Evolutionary conservation across 2,113 vertebrate species (phyloP).

Genomic region (Cyphotilapia sp.): DNA sequence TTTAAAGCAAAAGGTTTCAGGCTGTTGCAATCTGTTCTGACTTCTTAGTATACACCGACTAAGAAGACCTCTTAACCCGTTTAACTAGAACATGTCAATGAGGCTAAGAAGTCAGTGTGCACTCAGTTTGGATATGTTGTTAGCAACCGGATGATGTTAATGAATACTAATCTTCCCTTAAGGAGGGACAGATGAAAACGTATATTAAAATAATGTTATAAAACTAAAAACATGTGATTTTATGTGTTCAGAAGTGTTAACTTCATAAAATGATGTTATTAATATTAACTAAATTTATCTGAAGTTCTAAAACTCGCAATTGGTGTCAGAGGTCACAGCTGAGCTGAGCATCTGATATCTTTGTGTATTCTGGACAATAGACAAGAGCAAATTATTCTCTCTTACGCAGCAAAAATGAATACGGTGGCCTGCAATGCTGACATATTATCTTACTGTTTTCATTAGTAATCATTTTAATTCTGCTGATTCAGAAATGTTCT

Average conservation of each 20-base stretch:
- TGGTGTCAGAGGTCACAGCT: not conserved
- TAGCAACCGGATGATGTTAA: not conserved
- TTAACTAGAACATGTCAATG: accelerated
- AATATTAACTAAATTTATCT: not conserved
- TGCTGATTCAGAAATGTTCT: not conserved
- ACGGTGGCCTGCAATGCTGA: not conserved
- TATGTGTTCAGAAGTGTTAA: not conserved
- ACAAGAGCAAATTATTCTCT: not conserved
- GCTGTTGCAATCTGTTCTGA: not conserved
- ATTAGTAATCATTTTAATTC: not conserved
- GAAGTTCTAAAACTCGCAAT: not conserved
- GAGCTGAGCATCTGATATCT: not conserved
- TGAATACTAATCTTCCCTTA: not conserved
- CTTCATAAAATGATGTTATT: not conserved
- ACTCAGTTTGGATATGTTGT: not conserved
- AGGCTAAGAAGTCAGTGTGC: not conserved
- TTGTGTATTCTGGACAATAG: not conserved
- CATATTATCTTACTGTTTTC: not conserved
- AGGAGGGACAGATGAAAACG: accelerated
- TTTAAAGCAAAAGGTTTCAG: not conserved
- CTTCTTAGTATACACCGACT: not conserved
- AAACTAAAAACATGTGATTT: not conserved
- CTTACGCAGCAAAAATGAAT: not conserved
- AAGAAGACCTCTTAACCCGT: not conserved
- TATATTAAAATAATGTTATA: not conserved